These are phyloP conservation scores for Hapalemur alaotrensis DNA, from an alignment of 2,797 vertebrate genomes.

Conservation along the genomic window DNA sequence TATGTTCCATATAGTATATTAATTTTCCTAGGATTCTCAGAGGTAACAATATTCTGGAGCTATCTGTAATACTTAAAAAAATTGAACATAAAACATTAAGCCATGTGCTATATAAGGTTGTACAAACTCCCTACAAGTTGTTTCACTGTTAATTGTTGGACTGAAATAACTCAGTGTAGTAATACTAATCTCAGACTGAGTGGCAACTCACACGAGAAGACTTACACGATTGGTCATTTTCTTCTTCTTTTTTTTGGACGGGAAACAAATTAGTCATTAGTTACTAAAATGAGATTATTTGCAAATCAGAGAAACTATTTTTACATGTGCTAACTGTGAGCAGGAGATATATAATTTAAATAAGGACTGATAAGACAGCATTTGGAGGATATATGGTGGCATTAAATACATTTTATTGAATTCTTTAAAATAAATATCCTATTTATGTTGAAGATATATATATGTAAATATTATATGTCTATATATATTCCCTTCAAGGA, in stretches of 20 bases:
- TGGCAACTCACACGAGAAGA: background rate
- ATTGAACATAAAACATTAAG: background rate
- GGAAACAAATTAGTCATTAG: background rate
- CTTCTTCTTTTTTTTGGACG: background rate
- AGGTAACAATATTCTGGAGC: background rate
- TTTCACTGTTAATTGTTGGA: background rate
- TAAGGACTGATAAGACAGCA: background rate
- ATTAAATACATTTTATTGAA: background rate
- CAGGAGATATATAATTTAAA: background rate
- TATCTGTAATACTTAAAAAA: background rate
- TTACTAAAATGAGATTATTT: background rate
- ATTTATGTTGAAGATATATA: background rate
- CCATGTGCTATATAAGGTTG: background rate
- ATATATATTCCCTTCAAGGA: background rate
- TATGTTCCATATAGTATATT: background rate
- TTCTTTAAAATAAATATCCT: background rate
- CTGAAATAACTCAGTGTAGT: background rate
- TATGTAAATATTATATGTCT: too few relatives aligned
- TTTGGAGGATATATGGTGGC: background rate
- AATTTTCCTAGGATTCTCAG: background rate
- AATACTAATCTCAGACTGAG: background rate
- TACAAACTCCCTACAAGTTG: background rate
- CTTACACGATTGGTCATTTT: background rate
- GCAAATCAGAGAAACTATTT: background rate
- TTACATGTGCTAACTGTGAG: background rate